Percentiles rank a stretch among this genome's conserved stretches.
Evolutionary conservation across 2,888 invertebrate genomes (phyloP).

Genomic region (Bimastos eiseni): DNA sequence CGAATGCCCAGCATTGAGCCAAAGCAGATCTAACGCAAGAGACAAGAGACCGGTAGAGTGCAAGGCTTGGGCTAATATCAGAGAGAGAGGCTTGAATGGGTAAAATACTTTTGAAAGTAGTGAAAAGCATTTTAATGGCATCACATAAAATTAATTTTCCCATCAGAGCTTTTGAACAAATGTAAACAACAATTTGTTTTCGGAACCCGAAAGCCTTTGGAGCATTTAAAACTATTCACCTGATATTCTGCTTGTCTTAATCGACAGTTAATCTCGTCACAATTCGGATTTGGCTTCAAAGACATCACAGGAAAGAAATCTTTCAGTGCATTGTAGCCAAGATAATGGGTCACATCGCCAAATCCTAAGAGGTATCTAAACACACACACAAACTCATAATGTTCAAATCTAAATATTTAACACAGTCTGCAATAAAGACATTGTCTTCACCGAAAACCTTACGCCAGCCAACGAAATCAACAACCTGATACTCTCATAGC

Average conservation of each 20-base stretch:
- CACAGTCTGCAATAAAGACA: not conserved
- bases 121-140: too few relatives aligned
- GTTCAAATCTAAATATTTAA: not conserved
- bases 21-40: too few relatives aligned
- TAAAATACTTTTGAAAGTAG: too few relatives aligned
- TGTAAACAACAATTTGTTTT: too few relatives aligned
- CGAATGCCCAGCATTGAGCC: too few relatives aligned
- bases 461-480: not conserved
- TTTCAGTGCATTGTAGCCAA: conserved; percentile 93
- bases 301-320: conserved; percentile 96
- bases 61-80: too few relatives aligned
- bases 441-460: not conserved
- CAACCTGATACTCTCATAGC: not conserved
- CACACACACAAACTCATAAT: not conserved
- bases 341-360: conserved; percentile 86
- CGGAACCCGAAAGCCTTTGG: not conserved
- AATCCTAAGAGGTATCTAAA: conserved; percentile 82
- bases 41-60: too few relatives aligned
- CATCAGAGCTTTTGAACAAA: not conserved
- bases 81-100: too few relatives aligned
- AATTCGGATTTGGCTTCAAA: conserved; percentile 86
- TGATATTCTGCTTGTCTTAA: conserved; percentile 63
- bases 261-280: conserved; percentile 80
- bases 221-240: conserved; percentile 33
- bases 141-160: too few relatives aligned